These are phyloP conservation scores for Peromyscus melanophrys DNA, from an alignment of 2,797 vertebrate genomes.

Conservation along the genomic window DNA sequence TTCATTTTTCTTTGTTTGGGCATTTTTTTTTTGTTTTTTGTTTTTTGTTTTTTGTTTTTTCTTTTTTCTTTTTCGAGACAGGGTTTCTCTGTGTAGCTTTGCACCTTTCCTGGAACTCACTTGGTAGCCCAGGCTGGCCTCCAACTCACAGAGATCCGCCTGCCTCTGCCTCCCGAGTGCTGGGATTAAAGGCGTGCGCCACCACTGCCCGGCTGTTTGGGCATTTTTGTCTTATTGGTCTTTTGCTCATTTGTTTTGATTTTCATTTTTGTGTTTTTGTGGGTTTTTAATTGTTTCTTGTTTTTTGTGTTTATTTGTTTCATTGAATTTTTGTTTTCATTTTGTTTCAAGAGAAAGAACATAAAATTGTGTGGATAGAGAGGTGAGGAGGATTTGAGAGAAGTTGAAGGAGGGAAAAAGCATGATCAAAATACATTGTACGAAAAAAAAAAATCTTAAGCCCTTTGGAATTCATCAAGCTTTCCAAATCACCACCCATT, in stretches of 20 bases:
- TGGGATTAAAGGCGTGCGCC: no score
- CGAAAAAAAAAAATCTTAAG: background rate
- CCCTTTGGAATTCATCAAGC: background rate
- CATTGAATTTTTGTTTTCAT: background rate
- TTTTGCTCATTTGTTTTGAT: background rate
- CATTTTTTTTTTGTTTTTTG: no score
- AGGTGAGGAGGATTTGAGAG: background rate
- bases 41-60: no score
- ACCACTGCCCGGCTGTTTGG: no score
- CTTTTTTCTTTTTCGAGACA: no score
- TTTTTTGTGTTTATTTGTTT: background rate
- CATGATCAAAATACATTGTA: background rate
- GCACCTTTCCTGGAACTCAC: no score
- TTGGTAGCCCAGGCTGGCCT: no score
- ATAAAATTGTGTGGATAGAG: background rate
- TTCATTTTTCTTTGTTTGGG: background rate
- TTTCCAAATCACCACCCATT: background rate
- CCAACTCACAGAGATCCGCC: no score
- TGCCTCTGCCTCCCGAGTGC: no score
- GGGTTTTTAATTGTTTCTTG: background rate
- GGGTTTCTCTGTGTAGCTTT: no score
- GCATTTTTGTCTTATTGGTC: background rate
- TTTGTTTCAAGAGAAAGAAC: background rate
- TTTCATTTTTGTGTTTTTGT: background rate
- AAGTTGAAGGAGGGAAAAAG: background rate